phyloP scores from a whole-genome alignment of 1,140 invertebrate genomes.

The Hyposmocoma kahamanoa region DNA sequence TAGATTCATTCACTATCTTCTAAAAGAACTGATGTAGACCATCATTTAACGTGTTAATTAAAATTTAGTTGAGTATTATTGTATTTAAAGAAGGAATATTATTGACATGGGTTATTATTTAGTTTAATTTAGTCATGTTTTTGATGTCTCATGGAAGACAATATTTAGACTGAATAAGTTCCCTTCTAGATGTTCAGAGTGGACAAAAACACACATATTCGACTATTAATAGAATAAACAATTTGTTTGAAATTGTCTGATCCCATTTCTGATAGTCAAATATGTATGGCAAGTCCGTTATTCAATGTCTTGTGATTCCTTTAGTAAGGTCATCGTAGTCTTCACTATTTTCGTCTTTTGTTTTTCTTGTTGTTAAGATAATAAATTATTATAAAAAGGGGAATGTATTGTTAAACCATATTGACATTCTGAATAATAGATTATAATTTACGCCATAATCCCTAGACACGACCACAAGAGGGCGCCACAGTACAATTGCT shows the following conservation, averaged over 20 bases:
- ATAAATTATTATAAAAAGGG: slow-evolving; percentile 43
- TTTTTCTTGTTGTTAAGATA: slow-evolving; percentile 43
- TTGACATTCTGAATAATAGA: slow-evolving; percentile 16
- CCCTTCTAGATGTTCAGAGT: slow-evolving; percentile 30
- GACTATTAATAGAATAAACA: not conserved
- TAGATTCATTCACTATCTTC: slow-evolving; percentile 12
- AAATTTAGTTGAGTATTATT: slow-evolving; percentile 51
- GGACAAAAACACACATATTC: not conserved
- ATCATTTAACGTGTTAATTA: slow-evolving; percentile 31
- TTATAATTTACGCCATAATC: slow-evolving; percentile 15
- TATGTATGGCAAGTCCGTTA: slow-evolving; percentile 9
- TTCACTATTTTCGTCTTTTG: slow-evolving; percentile 25
- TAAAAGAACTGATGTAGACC: slow-evolving; percentile 35
- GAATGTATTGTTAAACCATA: slow-evolving; percentile 33
- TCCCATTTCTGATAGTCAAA: no score
- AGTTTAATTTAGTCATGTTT: slow-evolving; percentile 52
- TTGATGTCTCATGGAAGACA: slow-evolving; percentile 54
- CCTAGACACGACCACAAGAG: slow-evolving; percentile 33
- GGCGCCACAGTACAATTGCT: not conserved
- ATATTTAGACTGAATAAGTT: slow-evolving; percentile 65
- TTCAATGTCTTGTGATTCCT: slow-evolving; percentile 36
- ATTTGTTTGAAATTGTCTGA: not conserved
- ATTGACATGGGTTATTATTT: slow-evolving; percentile 36
- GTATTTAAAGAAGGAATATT: slow-evolving; percentile 32
- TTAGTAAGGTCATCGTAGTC: slow-evolving; percentile 25